Base-by-base conservation (phyloP, 1,140 invertebrate species). In the Caenorhabditis latens region DNA sequence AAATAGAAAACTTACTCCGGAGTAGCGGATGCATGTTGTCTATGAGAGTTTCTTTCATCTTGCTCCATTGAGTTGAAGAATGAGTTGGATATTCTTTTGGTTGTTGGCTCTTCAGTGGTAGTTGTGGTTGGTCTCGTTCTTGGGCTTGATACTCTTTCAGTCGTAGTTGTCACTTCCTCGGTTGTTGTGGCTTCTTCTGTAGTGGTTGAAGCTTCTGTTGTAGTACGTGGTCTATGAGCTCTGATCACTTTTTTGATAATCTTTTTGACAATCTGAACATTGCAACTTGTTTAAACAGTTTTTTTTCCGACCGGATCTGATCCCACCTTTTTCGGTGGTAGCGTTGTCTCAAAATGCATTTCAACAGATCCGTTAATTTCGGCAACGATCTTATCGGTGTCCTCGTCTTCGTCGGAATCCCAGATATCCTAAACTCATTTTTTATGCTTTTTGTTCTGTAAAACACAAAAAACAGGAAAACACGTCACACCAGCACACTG, bases 401-500 rank as follows among this genome's bases (percentile, higher is more conserved):
- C 84, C 24, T 85, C 67, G 5, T 75, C 86, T 24, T 86, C 86
- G 32, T 83, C 75, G 71, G 71, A 79, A 53, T 83, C 71, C 86
- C 86, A 86, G 42, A 86, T 53, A 65, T 86, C 71, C 86, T 86
- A 46, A 58, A 86, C 75, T 83, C 43, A 82, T 40, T 63, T 63
- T 63, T 63, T 63, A 11, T 11, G 16, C 9, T 75, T 40, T 24
- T 21, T 82, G 9, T 48, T 50, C 21, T 48, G 46, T 9, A 82
- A 32, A 32, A 24, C 8, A 63, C 19, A 63, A 32, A 40, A 32
- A 21, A 13, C n/a, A 79, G 21, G 21, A 42, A 79, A 50, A 43
- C 7, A 79, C 71, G 71, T 79, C 71, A 79, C 71, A 79, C 32
- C 32, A 32, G 46, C n/a, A 53, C 46, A 53, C 42, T 19, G 24